Conservation (phyloP, 2,888 invertebrate species). For the Urechis unicinctus region DNA sequence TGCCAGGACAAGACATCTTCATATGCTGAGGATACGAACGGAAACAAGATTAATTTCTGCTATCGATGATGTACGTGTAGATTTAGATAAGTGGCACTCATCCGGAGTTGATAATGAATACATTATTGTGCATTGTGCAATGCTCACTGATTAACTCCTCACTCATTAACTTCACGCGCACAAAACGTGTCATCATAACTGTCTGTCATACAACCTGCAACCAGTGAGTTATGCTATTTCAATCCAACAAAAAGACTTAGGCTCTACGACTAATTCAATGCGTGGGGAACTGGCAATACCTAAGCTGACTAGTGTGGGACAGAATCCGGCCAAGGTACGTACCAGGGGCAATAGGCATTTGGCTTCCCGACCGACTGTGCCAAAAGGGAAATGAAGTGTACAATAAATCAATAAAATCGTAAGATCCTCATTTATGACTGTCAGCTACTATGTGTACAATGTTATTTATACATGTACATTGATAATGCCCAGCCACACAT, state of each 20-base stretch:
- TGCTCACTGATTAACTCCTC: too few relatives aligned
- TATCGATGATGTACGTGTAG: too few relatives aligned
- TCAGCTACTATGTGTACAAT: neutral
- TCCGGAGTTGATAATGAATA: too few relatives aligned
- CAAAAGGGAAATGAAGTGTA: constrained; percentile 25
- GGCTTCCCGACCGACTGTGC: constrained; percentile 43
- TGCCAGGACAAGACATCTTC: constrained; percentile 50
- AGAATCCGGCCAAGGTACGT: constrained; percentile 33
- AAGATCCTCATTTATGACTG: constrained; percentile 1
- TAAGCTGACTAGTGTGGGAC: constrained; percentile 39
- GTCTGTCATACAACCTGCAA: too few relatives aligned
- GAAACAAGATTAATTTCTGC: constrained; percentile 30
- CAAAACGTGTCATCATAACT: too few relatives aligned
- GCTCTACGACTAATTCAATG: constrained; percentile 30
- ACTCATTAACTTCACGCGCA: too few relatives aligned
- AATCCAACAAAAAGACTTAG: constrained; percentile 26
- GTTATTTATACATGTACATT: too few relatives aligned
- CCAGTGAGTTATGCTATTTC: constrained; percentile 31
- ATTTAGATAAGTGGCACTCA: too few relatives aligned
- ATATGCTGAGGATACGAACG: constrained; percentile 47
- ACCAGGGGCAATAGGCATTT: constrained; percentile 23
- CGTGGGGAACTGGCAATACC: constrained; percentile 35
- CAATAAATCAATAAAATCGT: constrained; percentile 30
- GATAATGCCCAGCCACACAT: neutral
- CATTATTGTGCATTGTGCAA: too few relatives aligned